Evolutionary conservation across 2,888 invertebrate genomes (phyloP).

Genomic region (Belgica antarctica): DNA sequence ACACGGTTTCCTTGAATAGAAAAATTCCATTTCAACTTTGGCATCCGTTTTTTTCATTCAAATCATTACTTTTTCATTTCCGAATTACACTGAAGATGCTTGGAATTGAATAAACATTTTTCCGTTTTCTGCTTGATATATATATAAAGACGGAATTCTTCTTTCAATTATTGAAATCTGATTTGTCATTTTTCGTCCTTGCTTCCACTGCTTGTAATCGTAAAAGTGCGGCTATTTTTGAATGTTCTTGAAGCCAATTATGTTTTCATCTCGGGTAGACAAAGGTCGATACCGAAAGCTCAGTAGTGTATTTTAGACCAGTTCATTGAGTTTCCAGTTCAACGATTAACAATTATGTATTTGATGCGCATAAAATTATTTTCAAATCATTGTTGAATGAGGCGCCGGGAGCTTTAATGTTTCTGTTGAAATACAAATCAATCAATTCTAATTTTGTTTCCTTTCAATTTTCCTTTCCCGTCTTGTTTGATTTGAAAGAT

Average conservation of each 20-base stretch:
- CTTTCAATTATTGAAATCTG: constrained; percentile 40
- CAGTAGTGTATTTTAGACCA: no score
- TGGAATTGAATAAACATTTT: constrained; percentile 42
- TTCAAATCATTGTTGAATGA: not conserved
- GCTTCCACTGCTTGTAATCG: no score
- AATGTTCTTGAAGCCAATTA: no score
- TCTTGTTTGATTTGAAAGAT: not conserved
- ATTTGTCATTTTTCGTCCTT: constrained; percentile 44
- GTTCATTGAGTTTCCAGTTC: constrained; percentile 37
- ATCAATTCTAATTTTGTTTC: not conserved
- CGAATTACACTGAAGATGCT: constrained; percentile 40
- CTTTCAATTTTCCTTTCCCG: not conserved
- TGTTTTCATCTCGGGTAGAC: no score
- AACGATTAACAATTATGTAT: not conserved
- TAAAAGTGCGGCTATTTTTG: no score
- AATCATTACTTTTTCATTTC: constrained; percentile 40
- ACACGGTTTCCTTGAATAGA: not conserved
- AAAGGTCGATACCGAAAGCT: no score
- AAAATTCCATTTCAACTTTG: not conserved
- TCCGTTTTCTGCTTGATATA: constrained; percentile 35
- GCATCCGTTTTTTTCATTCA: not conserved
- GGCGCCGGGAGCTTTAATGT: not conserved
- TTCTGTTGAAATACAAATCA: not conserved
- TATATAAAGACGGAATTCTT: not conserved
- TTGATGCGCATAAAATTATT: not conserved